Percentiles rank a stretch among this genome's conserved stretches.
These are phyloP conservation scores for Neolamprologus multifasciatus DNA, from an alignment of 2,797 vertebrate species.

Conservation along the genomic window DNA sequence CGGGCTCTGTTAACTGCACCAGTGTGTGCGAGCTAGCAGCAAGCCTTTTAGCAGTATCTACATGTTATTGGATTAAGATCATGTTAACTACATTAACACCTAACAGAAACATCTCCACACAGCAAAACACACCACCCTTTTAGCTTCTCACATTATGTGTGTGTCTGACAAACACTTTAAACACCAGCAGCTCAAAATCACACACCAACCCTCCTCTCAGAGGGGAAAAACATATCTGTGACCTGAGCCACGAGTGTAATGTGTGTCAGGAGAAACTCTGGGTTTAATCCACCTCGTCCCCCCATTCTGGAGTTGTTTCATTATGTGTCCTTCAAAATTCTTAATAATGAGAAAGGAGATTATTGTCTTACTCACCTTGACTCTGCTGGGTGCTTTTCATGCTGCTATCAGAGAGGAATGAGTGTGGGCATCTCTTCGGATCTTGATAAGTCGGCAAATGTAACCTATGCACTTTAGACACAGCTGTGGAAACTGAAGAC, in stretches of 20 bases:
- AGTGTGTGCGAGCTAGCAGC: neutral
- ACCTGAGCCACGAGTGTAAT: neutral
- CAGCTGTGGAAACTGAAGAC: neutral
- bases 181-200: neutral
- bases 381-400: neutral
- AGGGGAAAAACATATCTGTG: neutral
- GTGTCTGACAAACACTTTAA: neutral
- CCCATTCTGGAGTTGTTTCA: neutral
- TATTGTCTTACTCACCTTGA: slow-evolving; percentile 25
- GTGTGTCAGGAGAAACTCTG: fast-evolving
- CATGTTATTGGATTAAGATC: slow-evolving; percentile 56
- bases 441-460: slow-evolving; percentile 22
- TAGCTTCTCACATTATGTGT: neutral
- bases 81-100: slow-evolving; percentile 53
- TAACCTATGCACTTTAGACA: slow-evolving; percentile 41
- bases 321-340: neutral
- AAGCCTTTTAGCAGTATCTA: slow-evolving; percentile 24
- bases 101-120: slow-evolving; percentile 15
- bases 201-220: neutral
- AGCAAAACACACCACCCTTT: slow-evolving; percentile 14
- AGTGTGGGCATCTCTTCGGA: neutral
- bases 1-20: slow-evolving; percentile 32
- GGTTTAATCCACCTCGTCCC: neutral
- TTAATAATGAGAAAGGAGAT: neutral
- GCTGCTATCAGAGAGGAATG: neutral